Conservation (phyloP, 2,797 vertebrate species). For the Garrulus glandarius region DNA sequence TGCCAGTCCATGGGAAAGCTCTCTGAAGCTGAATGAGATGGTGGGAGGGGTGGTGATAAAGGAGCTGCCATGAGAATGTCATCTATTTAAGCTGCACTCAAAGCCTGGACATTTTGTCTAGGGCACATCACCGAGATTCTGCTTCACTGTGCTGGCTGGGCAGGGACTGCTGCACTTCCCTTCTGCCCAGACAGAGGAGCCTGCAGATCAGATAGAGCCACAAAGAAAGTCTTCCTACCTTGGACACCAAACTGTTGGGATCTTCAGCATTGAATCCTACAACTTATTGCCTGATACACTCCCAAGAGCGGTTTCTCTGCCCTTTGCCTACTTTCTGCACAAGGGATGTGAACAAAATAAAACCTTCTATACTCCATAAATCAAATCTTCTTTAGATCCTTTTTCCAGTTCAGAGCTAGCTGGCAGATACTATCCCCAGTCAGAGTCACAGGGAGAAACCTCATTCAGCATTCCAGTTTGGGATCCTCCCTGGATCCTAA, state of each 20-base stretch:
- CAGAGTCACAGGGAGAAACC: background rate
- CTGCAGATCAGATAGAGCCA: background rate
- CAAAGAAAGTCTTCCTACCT: background rate
- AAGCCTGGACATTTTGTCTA: background rate
- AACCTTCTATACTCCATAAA: background rate
- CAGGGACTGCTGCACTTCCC: background rate
- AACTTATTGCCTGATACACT: fast-evolving
- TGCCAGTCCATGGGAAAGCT: background rate
- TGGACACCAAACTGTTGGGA: background rate
- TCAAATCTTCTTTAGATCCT: background rate
- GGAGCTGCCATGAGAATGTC: background rate
- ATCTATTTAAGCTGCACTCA: background rate
- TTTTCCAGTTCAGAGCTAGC: background rate
- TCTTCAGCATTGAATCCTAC: background rate
- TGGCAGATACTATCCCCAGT: background rate
- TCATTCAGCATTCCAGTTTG: background rate
- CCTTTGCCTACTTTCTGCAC: background rate
- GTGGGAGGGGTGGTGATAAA: background rate
- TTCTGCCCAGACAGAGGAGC: background rate
- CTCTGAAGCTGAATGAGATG: background rate
- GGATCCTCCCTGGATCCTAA: background rate
- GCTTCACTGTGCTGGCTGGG: background rate
- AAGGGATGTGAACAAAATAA: background rate
- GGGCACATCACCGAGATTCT: background rate
- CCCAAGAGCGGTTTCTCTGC: background rate